A percentile compares a stretch with the other conserved stretches of the same genome.
These are phyloP conservation scores for Drosophila oshimai DNA, from an alignment of 1,140 invertebrate genomes.

Conservation along the genomic window DNA sequence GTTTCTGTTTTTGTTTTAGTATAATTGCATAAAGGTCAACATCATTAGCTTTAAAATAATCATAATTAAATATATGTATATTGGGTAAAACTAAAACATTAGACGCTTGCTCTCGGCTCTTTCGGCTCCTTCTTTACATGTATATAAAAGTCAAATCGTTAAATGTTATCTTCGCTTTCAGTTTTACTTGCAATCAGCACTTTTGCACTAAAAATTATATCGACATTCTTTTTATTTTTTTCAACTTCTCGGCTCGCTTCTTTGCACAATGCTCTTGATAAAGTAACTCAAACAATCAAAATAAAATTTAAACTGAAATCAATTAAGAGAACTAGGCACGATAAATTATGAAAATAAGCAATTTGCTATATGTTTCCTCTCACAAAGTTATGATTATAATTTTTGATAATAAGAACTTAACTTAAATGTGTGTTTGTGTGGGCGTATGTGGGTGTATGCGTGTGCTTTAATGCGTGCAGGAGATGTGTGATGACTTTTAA, in stretches of 20 bases:
- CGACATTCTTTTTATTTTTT: slow-evolving; percentile 66
- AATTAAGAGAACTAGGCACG: slow-evolving; percentile 11
- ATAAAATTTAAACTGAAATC: slow-evolving; percentile 37
- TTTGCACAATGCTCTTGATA: slow-evolving; percentile 15
- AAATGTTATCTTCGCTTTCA: slow-evolving; percentile 45
- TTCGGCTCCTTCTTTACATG: slow-evolving; percentile 18
- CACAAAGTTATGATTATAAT: slow-evolving; percentile 27
- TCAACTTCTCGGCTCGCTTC: slow-evolving; percentile 9
- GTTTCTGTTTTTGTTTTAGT: slow-evolving; percentile 59
- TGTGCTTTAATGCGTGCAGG: slow-evolving; percentile 23
- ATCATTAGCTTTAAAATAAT: slow-evolving; percentile 65
- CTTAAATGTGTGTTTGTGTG: slow-evolving; percentile 25
- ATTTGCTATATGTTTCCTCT: slow-evolving; percentile 6
- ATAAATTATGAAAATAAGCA: slow-evolving; percentile 10
- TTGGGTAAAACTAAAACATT: slow-evolving; percentile 61
- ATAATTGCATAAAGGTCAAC: slow-evolving; percentile 78
- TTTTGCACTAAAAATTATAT: slow-evolving; percentile 76
- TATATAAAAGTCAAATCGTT: slow-evolving; percentile 64
- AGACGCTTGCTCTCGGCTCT: slow-evolving; percentile 34
- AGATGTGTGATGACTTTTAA: slow-evolving; percentile 26
- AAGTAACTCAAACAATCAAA: slow-evolving; percentile 15
- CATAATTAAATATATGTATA: slow-evolving; percentile 67
- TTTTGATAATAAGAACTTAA: slow-evolving; percentile 35
- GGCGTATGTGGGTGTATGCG: slow-evolving; percentile 6
- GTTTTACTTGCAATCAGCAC: slow-evolving; percentile 53